phyloP scores from a whole-genome alignment of 2,797 vertebrate species.

The Benthosema pterotum region DNA sequence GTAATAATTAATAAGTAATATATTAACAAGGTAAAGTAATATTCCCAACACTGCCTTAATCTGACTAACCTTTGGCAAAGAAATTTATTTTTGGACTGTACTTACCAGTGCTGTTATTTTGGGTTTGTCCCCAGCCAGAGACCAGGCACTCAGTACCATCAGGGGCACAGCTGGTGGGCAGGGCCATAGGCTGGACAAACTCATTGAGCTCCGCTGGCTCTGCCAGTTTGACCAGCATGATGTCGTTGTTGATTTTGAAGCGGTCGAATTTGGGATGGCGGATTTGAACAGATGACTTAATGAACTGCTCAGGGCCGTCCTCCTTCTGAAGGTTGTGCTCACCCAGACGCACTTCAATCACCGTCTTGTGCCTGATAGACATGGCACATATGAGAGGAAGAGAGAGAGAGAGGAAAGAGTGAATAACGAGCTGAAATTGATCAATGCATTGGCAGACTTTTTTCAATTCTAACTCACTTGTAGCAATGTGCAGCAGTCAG shows the following conservation, averaged over 20 bases:
- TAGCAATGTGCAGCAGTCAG: constrained; percentile 64
- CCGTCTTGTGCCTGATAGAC: constrained; percentile 2
- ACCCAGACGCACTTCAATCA: constrained; percentile 33
- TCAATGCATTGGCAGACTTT: neutral
- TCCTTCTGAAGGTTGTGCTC: constrained; percentile 30
- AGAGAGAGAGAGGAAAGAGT: constrained; percentile 25
- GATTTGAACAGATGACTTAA: constrained; percentile 65
- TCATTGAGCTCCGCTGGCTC: constrained; percentile 57
- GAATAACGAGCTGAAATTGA: neutral
- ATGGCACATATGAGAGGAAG: neutral
- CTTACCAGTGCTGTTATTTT: constrained; percentile 52
- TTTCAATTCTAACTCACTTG: constrained; percentile 37
- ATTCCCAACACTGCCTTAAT: no score
- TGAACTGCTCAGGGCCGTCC: constrained; percentile 55
- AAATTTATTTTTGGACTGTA: neutral
- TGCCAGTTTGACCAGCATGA: constrained; percentile 83
- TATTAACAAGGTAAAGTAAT: no score
- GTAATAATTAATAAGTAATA: no score
- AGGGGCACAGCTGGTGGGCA: constrained; percentile 62
- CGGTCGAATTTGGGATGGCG: constrained; percentile 61
- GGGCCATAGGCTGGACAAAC: constrained; percentile 62
- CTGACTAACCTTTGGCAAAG: no score
- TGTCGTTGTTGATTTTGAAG: constrained; percentile 75
- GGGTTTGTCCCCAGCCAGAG: constrained; percentile 82
- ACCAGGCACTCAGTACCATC: constrained; percentile 72